Evolutionary conservation across 2,113 vertebrate genomes (phyloP), one percentile per base, ranked within the genome.

Genomic region (Pteruthius melanotis): DNA sequence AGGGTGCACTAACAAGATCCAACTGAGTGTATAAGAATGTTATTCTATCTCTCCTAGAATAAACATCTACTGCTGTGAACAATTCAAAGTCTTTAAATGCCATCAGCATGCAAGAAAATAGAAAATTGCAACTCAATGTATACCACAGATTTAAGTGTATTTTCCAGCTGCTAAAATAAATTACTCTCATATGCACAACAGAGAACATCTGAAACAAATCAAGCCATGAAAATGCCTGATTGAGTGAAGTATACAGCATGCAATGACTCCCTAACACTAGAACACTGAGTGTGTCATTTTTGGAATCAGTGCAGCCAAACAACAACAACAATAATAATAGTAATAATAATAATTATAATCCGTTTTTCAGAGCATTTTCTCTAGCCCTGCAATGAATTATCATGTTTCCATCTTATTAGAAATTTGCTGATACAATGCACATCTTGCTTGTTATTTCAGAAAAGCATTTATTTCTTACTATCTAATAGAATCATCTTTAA

Each of bases 91-190:
- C 69, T 93, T 87, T 91, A 91, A 95, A 95, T 75, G 64, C 69
- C 69, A 94, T 53, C 90, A 95, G 90, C 84, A 81, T 78, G 81
- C 31, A 84, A 87, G 92, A 95, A 87, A 95, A 91, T 1, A 27
- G 84, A 87, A 94, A 94, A 96, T 94, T 89, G 82, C 47, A 60
- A 63, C 40, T 70, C 80, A 61, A 9, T 7, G n/a, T 63, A 70
- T 22, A 78, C 40, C 44, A 84, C 68, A 75, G 72, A 42, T 54
- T 84, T 44, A 83, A 95, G 44, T 40, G 42, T 56, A 74, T 78
- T 89, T 89, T 94, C 94, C 84, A 93, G 93, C 90, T 93, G 92
- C 65, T 94, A 82, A 91, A 94, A 95, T 68, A 92, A 95, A 90
- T 71, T 87, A 81, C 26, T 88, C 30, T 60, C 31, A 57, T 33